Conservation (phyloP, 37 sponge, comb jelly and placozoan species). For the Cladorhizidae sp. region DNA sequence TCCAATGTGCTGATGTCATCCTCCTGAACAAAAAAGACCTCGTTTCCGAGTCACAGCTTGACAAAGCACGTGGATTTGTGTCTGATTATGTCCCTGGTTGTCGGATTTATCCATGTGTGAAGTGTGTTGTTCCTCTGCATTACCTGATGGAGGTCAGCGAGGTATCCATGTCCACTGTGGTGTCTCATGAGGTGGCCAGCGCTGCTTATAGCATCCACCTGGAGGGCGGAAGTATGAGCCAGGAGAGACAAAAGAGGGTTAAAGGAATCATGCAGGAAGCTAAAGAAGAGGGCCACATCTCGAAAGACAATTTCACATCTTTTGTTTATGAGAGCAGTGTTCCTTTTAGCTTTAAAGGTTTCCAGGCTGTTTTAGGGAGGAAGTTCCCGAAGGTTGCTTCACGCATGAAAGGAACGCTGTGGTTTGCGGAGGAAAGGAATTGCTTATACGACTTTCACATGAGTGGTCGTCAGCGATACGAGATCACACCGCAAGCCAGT, state of each 20-base stretch:
- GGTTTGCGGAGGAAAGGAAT: slow-evolving; percentile 57
- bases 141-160: slow-evolving; percentile 70
- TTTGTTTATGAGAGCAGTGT: slow-evolving; percentile 42
- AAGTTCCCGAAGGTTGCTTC: slow-evolving; percentile 33
- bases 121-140: slow-evolving; percentile 66
- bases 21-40: slow-evolving; percentile 76
- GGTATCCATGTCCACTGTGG: slow-evolving; percentile 27
- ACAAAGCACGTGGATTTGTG: slow-evolving; percentile 39
- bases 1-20: slow-evolving; percentile 76
- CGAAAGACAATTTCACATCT: slow-evolving; percentile 60
- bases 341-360: slow-evolving; percentile 39
- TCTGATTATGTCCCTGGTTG: slow-evolving; percentile 49
- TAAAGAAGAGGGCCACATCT: slow-evolving; percentile 15
- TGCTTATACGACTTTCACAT: slow-evolving; percentile 68
- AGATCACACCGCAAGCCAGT: slow-evolving; percentile 35
- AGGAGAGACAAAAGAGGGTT: slow-evolving; percentile 24
- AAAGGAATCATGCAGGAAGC: slow-evolving; percentile 4
- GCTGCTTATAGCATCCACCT: slow-evolving; percentile 49
- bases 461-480: slow-evolving; percentile 75
- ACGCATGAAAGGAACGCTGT: slow-evolving; percentile 70
- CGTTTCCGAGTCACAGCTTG: slow-evolving; percentile 44
- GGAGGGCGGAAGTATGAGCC: slow-evolving; percentile 47
- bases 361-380: slow-evolving; percentile 58
- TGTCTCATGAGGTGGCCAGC: slow-evolving; percentile 55
- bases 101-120: slow-evolving; percentile 33